Percentiles rank a stretch among this genome's conserved stretches.
These are phyloP conservation scores for Steromphala cineraria DNA, from an alignment of 2,888 invertebrate species.

Conservation along the genomic window DNA sequence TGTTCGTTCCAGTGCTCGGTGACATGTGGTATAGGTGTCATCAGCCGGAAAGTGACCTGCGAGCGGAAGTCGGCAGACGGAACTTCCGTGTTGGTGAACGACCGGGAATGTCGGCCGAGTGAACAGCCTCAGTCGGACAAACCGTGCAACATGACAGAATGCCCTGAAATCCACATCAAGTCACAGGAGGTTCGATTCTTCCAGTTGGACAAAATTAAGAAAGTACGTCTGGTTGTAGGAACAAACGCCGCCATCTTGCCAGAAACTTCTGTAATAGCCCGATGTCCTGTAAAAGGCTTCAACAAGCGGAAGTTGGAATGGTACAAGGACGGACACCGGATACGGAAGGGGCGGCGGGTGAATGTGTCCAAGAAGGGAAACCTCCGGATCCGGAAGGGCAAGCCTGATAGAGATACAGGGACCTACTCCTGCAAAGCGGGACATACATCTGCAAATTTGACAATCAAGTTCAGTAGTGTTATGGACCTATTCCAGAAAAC, in stretches of 20 bases:
- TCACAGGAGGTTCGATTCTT: constrained; percentile 56
- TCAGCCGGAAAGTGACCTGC: constrained; percentile 89
- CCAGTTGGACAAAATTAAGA: constrained; percentile 60
- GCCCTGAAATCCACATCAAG: constrained; percentile 60
- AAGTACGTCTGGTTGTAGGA: constrained; percentile 61
- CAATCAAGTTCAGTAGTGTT: constrained; percentile 56
- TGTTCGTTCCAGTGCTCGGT: constrained; percentile 87
- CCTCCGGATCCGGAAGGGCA: constrained; percentile 54
- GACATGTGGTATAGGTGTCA: constrained; percentile 89
- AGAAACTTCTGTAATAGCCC: constrained; percentile 61
- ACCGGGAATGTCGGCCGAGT: constrained; percentile 50
- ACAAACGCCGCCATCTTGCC: constrained; percentile 64
- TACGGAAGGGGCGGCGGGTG: constrained; percentile 48
- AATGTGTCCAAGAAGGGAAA: constrained; percentile 48
- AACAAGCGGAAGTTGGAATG: constrained; percentile 64
- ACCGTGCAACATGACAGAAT: constrained; percentile 52
- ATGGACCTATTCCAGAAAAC: constrained; percentile 58
- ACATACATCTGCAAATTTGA: constrained; percentile 53
- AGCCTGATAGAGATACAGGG: constrained; percentile 59
- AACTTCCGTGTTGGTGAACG: constrained; percentile 47
- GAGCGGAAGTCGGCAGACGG: constrained; percentile 64
- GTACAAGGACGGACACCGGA: constrained; percentile 55
- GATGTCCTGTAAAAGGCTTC: constrained; percentile 65
- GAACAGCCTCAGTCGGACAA: constrained; percentile 49
- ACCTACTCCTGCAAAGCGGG: constrained; percentile 66